Conservation (phyloP, 2,113 vertebrate species). For the Melierax canorus region DNA sequence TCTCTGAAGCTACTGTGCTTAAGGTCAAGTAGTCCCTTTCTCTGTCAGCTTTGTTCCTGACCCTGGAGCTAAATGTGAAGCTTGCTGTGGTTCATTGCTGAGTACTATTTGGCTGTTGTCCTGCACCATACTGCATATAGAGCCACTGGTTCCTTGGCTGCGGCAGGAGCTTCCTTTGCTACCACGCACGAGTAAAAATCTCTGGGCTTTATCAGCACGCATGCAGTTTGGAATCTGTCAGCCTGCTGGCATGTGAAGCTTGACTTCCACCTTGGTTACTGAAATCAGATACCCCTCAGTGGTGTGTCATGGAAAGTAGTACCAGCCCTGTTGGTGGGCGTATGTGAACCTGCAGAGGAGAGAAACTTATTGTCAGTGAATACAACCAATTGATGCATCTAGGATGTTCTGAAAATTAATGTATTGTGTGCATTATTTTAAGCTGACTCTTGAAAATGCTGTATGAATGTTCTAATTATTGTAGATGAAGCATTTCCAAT, state of each 20-base stretch:
- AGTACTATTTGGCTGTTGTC: not conserved
- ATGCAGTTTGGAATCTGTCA: accelerated
- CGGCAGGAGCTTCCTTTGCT: not conserved
- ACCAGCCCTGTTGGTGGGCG: not conserved
- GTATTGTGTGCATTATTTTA: slow-evolving; percentile 39
- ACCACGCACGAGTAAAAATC: accelerated
- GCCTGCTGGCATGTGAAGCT: not conserved
- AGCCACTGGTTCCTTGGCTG: not conserved
- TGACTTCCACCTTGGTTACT: not conserved
- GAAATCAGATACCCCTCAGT: not conserved
- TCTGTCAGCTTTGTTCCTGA: not conserved
- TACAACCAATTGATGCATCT: not conserved
- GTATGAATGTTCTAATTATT: slow-evolving; percentile 53
- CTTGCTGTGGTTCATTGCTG: not conserved
- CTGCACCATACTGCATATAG: accelerated
- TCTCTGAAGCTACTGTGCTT: not conserved
- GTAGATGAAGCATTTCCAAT: slow-evolving; percentile 49
- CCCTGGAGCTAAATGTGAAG: not conserved
- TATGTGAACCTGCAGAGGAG: not conserved
- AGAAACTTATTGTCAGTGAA: not conserved
- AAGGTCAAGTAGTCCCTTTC: not conserved
- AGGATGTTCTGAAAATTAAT: slow-evolving; percentile 15
- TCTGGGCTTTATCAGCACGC: not conserved
- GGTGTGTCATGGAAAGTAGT: not conserved
- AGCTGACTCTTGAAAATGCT: slow-evolving; percentile 37